A percentile compares a stretch with the other conserved stretches of the same genome.
Conservation (phyloP, 2,888 invertebrate species). For the Dryadula phaetusa region DNA sequence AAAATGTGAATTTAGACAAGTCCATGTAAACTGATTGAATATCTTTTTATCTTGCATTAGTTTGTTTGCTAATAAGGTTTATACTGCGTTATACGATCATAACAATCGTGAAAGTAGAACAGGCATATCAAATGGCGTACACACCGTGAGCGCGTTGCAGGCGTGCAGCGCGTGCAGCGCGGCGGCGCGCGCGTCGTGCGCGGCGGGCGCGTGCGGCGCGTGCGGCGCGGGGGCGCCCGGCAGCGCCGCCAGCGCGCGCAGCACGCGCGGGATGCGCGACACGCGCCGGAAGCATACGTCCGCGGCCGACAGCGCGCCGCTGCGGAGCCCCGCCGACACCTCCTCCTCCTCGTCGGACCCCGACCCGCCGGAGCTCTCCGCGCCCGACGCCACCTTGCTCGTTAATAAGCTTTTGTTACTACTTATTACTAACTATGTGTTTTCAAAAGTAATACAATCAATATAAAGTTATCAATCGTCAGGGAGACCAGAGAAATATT, state of each 20-base stretch:
- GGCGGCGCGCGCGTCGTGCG: conserved; percentile 48
- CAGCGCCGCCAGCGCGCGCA: conserved; percentile 57
- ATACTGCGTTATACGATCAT: no score
- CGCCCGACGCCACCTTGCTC: conserved; percentile 45
- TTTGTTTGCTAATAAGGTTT: no score
- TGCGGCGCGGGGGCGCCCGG: conserved; percentile 57
- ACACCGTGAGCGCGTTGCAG: conserved; percentile 46
- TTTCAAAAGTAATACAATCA: no score
- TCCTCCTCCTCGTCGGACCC: conserved; percentile 53
- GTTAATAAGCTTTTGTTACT: neutral
- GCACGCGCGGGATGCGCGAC: conserved; percentile 56
- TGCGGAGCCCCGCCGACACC: conserved; percentile 56
- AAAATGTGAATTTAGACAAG: no score
- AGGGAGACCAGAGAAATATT: no score
- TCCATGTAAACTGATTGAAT: no score
- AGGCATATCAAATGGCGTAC: no score
- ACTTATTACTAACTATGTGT: no score
- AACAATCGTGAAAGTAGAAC: no score
- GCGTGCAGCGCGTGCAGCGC: conserved; percentile 45
- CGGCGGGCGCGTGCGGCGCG: conserved; percentile 46
- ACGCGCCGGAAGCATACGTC: conserved; percentile 75
- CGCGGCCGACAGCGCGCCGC: conserved; percentile 64
- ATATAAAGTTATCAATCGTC: no score
- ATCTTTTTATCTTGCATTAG: no score
- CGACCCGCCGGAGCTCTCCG: conserved; percentile 55